Conservation (phyloP, 2,113 vertebrate species). For the Rhabdornis inornatus region DNA sequence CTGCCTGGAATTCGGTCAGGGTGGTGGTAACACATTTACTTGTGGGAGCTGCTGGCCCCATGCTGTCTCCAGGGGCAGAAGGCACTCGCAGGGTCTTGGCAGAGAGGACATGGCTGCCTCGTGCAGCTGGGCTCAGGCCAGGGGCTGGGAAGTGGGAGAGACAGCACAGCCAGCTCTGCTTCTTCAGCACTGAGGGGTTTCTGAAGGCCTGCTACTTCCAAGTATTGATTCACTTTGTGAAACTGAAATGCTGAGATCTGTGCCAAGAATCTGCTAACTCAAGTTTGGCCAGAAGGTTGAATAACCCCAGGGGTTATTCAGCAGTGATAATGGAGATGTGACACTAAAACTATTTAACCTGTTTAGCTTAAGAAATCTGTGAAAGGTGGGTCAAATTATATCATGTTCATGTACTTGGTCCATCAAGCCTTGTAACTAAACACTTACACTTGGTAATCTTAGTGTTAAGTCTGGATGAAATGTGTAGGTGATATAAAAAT, state of each 20-base stretch:
- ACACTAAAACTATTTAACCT: not conserved
- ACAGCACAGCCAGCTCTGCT: accelerated
- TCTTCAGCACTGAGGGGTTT: not conserved
- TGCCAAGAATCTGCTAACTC: not conserved
- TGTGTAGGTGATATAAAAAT: not conserved
- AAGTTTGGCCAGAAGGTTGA: not conserved
- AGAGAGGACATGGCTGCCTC: not conserved
- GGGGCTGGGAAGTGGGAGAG: not conserved
- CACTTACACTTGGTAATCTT: not conserved
- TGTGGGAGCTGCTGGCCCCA: not conserved
- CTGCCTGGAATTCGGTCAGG: not conserved
- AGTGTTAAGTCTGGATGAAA: not conserved
- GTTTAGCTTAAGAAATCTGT: not conserved
- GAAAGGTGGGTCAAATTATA: not conserved
- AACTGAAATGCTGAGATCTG: not conserved
- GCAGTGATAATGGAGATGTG: not conserved
- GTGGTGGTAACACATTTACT: not conserved
- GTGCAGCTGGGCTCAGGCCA: not conserved
- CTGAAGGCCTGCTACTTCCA: not conserved
- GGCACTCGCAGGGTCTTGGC: not conserved
- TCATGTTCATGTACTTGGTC: not conserved
- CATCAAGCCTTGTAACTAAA: not conserved
- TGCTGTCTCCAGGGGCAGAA: not conserved
- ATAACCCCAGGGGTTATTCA: not conserved
- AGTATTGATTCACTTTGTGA: not conserved